Evolutionary conservation across 2,888 invertebrate genomes (phyloP), one percentile per base, ranked within the genome.

Genomic region (Acleris emargana): DNA sequence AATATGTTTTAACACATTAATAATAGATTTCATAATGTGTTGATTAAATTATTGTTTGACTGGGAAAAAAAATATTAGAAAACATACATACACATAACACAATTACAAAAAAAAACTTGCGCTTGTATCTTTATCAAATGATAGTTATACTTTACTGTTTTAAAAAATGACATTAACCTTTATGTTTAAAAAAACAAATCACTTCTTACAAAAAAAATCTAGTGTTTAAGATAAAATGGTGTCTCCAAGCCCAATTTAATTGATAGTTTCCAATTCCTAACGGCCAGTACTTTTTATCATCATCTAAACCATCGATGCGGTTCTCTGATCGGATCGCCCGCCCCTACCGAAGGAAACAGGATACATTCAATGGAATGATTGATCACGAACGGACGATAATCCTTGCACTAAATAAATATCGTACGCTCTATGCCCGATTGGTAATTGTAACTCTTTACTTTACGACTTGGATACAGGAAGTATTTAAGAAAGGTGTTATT

Each of bases 341-440:
- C 62, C 89, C 76, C 90, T 91, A 90, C 68, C 66, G 77, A 78
- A 78, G 82, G 86, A 86, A 87, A 90, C 92, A 92, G 92, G 91
- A 92, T 91, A 91, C 85, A 82, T 88, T 90, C 91, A 92, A 93
- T 92, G 89, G 86, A 78, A 92, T 91, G 92, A 92, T 92, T 91
- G 91, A 92, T 91, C 90, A 90, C 84, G 83, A 89, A 88, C 87
- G 82, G 83, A 82, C 84, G 82, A 88, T 88, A 91, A 91, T 92
- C 91, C 92, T 89, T 89, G 89, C 89, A 86, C 87, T 87, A 88
- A 88, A 89, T 82, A 81, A 76, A 82, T 72, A 73, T 71, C 70
- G 64, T 64, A 64, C 50, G 25, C 54, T 54, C 54, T 57, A 57
- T 57, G 57, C 25, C 25, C 45, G 57, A 61, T 66, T 60, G 61